These are phyloP conservation scores for Drosophila ercepeae DNA, from an alignment of 1,140 invertebrate genomes.

Conservation along the genomic window DNA sequence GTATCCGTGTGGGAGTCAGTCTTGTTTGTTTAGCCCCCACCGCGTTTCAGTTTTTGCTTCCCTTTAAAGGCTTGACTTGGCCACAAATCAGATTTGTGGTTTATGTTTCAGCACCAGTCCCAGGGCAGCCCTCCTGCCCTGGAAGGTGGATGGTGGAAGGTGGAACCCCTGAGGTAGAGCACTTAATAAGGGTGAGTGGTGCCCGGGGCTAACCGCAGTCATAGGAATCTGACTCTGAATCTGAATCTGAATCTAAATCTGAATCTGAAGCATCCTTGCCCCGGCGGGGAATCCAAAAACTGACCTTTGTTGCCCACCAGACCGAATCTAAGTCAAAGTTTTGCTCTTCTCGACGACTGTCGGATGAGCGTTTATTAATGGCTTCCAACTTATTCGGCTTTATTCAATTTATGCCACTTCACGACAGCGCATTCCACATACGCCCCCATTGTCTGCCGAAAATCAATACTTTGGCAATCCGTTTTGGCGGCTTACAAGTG, in stretches of 20 bases:
- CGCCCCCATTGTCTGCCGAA: slow-evolving; percentile 18
- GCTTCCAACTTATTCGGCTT: slow-evolving; percentile 44
- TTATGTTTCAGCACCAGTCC: slow-evolving; percentile 9
- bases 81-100: slow-evolving; percentile 59
- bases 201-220: slow-evolving; percentile 9
- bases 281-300: slow-evolving; percentile 1
- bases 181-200: slow-evolving; percentile 45
- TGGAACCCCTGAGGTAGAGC: no score
- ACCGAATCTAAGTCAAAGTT: slow-evolving; percentile 23
- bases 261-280: slow-evolving; percentile 1
- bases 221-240: slow-evolving; percentile 4
- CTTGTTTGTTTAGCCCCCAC: slow-evolving; percentile 19
- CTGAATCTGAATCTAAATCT: no score
- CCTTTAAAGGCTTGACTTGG: slow-evolving; percentile 22
- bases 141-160: no score
- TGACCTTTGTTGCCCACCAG: slow-evolving; percentile 46
- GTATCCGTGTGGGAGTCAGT: slow-evolving; percentile 16
- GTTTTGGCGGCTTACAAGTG: slow-evolving; percentile 58
- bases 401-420: slow-evolving; percentile 34
- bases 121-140: no score
- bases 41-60: slow-evolving; percentile 3
- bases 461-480: slow-evolving; percentile 70
- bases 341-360: slow-evolving; percentile 16
- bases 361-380: slow-evolving; percentile 65
- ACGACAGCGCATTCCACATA: slow-evolving; percentile 42